Evolutionary conservation across 2,797 vertebrate species (phyloP), one percentile per base, ranked within the genome.

Genomic region (Trachops cirrhosus): DNA sequence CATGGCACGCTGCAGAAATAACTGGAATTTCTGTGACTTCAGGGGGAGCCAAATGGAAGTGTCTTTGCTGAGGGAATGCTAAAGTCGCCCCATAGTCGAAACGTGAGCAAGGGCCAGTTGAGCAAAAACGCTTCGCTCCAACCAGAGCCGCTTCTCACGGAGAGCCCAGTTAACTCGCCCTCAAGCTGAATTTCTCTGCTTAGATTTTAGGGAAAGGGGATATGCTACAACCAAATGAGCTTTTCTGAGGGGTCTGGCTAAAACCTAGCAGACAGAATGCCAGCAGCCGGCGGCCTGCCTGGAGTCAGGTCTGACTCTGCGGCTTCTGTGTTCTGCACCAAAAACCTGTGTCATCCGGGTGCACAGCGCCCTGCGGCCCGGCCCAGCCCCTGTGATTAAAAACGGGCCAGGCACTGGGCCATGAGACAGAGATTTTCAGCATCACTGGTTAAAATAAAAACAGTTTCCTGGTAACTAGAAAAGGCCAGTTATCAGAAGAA

Each of bases 11-110:
- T 80, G n/a, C 87, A 97, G 92, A 96, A 96, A 97, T 97, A 96
- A 84, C 96, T 93, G 85, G 80, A 83, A 88, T 91, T 52, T 95
- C 92, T 86, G n/a, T 94, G 95, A 95, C 92, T 96, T 91, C 85
- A 89, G 0, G 6, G 37, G 83, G 89, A 96, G 74, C 84, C 73
- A 75, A 87, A 95, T 75, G 84, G 78, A 97, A 92, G 34, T 46
- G 85, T 39, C 86, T 73, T 90, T 94, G 96, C 80, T 89, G 75
- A 95, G 68, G 8, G 62, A 94, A 68, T 1, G 85, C 79, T 62
- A 48, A 94, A 92, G 93, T 92, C 93, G 79, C 67, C 46, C n/a
- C n/a, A 26, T 8, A 41, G 84, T 71, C 77, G 78, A 48, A 85
- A 22, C 24, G 59, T 32, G 71, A 92, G 57, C 87, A 46, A 89